A percentile compares a stretch with the other conserved stretches of the same genome.
These are phyloP conservation scores for Nebria salina DNA, from an alignment of 2,888 invertebrate species.

Conservation along the genomic window DNA sequence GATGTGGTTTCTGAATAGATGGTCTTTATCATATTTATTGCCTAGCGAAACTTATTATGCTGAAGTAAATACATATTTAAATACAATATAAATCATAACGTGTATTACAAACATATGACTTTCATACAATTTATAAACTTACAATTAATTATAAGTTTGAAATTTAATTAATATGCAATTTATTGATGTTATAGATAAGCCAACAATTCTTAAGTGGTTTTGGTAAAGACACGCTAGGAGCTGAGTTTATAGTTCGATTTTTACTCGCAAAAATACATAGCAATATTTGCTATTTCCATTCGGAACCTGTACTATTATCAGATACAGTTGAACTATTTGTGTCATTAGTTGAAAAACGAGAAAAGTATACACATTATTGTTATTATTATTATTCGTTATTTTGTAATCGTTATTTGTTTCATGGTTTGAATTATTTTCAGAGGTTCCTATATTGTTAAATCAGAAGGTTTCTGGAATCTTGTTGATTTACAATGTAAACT, in stretches of 20 bases:
- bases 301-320: slow-evolving; percentile 70
- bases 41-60: slow-evolving; percentile 69
- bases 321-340: slow-evolving; percentile 72
- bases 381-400: too few species aligned
- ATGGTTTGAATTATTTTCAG: slow-evolving; percentile 19
- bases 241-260: slow-evolving; percentile 71
- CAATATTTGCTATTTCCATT: slow-evolving; percentile 70
- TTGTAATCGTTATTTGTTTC: not conserved
- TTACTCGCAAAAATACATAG: slow-evolving; percentile 72
- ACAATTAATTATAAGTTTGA: too few species aligned
- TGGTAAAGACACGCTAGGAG: slow-evolving; percentile 73
- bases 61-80: slow-evolving; percentile 60
- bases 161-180: too few species aligned
- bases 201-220: slow-evolving; percentile 70
- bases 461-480: slow-evolving; percentile 67
- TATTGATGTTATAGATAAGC: slow-evolving; percentile 65
- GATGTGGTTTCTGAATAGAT: slow-evolving; percentile 82
- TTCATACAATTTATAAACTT: too few species aligned
- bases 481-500: slow-evolving; percentile 65
- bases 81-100: not conserved
- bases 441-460: slow-evolving; percentile 64
- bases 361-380: slow-evolving; percentile 35
- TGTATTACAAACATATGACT: too few species aligned
- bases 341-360: slow-evolving; percentile 41
- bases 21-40: slow-evolving; percentile 78